A percentile compares a stretch with the other conserved stretches of the same genome.
phyloP scores from a whole-genome alignment of 2,888 invertebrate genomes.

The Luperina testacea region DNA sequence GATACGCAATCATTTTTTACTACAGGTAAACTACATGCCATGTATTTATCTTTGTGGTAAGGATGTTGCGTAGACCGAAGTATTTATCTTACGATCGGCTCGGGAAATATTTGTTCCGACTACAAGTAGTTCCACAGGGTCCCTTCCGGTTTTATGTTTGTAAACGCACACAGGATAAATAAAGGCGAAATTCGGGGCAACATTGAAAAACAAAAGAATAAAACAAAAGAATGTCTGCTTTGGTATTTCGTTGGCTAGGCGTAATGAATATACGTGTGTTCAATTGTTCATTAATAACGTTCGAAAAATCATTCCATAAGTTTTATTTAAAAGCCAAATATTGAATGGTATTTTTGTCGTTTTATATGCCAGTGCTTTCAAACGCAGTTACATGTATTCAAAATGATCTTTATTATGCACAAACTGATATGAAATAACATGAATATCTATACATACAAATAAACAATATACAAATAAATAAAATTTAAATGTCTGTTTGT shows the following conservation, averaged over 20 bases:
- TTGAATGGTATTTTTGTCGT: neutral
- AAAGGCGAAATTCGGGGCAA: slow-evolving; percentile 3
- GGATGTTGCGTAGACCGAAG: neutral
- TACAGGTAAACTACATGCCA: neutral
- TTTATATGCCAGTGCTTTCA: neutral
- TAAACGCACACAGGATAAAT: slow-evolving; percentile 11
- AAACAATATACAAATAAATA: too few relatives aligned
- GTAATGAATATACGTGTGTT: neutral
- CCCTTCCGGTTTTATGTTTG: slow-evolving; percentile 20
- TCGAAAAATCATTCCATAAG: neutral
- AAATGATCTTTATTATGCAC: neutral
- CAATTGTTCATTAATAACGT: neutral
- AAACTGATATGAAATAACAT: neutral
- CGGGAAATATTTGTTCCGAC: slow-evolving; percentile 20
- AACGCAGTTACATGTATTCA: neutral
- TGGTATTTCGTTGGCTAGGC: neutral
- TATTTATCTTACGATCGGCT: slow-evolving; percentile 30
- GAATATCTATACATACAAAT: neutral
- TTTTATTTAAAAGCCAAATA: neutral
- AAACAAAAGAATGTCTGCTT: neutral
- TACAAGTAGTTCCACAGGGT: slow-evolving; percentile 18
- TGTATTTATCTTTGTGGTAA: neutral
- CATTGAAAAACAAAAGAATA: neutral
- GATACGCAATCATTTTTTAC: neutral
- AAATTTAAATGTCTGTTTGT: too few relatives aligned